These are phyloP conservation scores for Epiblema foenella DNA, from an alignment of 2,888 invertebrate genomes.

Conservation along the genomic window DNA sequence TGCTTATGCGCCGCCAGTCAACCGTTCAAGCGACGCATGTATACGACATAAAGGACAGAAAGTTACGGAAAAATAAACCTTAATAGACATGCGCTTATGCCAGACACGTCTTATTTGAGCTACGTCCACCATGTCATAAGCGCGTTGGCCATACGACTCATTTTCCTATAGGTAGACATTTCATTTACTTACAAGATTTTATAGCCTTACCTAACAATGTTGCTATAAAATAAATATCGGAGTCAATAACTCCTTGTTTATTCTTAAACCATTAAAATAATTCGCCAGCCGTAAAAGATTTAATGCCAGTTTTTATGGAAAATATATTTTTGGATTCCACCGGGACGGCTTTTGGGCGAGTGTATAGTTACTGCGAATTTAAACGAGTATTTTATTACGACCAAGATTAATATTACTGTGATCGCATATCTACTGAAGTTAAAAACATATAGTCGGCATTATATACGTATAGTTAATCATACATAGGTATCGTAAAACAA, in stretches of 20 bases:
- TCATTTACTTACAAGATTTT: neutral
- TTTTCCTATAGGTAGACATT: neutral
- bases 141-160: neutral
- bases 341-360: slow-evolving; percentile 17
- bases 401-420: neutral
- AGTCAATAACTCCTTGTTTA: slow-evolving; percentile 41
- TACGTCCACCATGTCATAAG: neutral
- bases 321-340: slow-evolving; percentile 27
- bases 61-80: neutral
- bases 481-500: no score
- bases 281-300: slow-evolving; percentile 36
- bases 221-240: slow-evolving; percentile 37
- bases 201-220: slow-evolving; percentile 30
- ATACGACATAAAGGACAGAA: neutral
- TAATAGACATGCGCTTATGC: neutral
- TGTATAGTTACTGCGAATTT: slow-evolving; percentile 23
- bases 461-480: no score
- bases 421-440: neutral
- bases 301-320: slow-evolving; percentile 39
- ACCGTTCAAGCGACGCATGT: slow-evolving; percentile 5
- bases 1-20: neutral
- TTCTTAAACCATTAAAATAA: slow-evolving; percentile 39
- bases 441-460: no score
- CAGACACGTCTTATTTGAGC: neutral
- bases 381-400: slow-evolving; percentile 8